Conservation (phyloP, 2,113 vertebrate genomes). For the Cyphomyrus discorhynchus region DNA sequence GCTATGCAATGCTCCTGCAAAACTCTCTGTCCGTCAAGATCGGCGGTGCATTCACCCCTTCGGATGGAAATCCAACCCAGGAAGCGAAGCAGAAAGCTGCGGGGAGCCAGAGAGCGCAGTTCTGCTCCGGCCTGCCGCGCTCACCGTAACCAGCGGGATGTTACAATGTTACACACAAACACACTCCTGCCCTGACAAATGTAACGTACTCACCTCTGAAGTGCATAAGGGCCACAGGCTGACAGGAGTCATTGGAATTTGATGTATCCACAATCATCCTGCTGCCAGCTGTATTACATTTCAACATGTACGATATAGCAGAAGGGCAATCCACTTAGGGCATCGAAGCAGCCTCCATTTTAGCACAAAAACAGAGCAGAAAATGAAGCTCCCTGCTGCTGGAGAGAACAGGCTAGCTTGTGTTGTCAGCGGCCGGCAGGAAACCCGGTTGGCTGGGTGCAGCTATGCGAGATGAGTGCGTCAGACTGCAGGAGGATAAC, state of each 20-base stretch:
- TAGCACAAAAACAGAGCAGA: conserved; percentile 81
- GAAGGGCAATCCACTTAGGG: conserved; percentile 70
- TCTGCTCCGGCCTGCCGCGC: neutral
- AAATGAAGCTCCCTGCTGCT: conserved; percentile 95
- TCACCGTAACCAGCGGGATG: conserved; percentile 20
- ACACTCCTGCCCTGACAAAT: conserved; percentile 38
- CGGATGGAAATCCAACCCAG: neutral
- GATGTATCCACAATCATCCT: conserved; percentile 91
- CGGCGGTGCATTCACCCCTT: conserved; percentile 28
- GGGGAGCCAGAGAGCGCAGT: neutral
- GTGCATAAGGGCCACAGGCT: conserved; percentile 87
- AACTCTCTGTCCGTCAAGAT: conserved; percentile 38
- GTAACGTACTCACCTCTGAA: conserved; percentile 83
- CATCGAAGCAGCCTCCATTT: conserved; percentile 92
- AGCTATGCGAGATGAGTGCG: conserved; percentile 71
- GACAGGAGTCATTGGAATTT: conserved; percentile 86
- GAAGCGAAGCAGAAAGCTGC: neutral
- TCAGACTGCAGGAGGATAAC: conserved; percentile 69
- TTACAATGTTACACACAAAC: conserved; percentile 49
- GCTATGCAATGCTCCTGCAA: conserved; percentile 47
- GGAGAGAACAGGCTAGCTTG: conserved; percentile 86
- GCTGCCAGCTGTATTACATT: conserved; percentile 81
- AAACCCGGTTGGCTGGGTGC: conserved; percentile 66
- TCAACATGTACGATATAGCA: conserved; percentile 81
- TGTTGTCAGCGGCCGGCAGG: conserved; percentile 78